Evolutionary conservation across 2,797 vertebrate genomes (phyloP).

Genomic region (Podargus strigoides): DNA sequence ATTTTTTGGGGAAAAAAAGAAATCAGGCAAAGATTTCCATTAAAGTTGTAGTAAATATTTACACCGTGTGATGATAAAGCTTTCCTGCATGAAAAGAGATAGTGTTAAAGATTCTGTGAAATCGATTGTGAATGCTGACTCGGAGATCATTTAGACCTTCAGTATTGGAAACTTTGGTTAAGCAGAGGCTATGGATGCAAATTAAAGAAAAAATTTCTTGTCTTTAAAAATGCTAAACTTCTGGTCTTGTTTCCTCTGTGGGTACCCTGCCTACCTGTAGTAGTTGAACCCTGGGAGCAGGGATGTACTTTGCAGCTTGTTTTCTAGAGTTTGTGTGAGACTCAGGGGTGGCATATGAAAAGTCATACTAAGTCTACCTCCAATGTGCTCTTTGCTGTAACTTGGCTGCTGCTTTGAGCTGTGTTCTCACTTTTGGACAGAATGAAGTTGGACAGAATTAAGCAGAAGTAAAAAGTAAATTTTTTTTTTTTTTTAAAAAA

Average conservation of each 20-base stretch:
- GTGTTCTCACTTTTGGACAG: not conserved
- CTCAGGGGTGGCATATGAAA: not conserved
- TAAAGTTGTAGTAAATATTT: not conserved
- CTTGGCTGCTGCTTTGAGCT: not conserved
- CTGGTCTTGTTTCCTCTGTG: not conserved
- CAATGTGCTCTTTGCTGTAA: not conserved
- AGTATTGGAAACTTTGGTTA: not conserved
- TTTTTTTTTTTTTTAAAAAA: too few relatives aligned
- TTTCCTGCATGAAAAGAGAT: not conserved
- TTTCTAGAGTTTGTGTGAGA: not conserved
- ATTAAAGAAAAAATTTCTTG: not conserved
- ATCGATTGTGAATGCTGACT: not conserved
- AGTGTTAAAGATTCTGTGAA: not conserved
- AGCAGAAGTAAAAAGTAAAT: not conserved
- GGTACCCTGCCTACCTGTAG: not conserved
- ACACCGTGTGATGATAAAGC: not conserved
- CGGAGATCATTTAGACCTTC: not conserved
- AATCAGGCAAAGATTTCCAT: not conserved
- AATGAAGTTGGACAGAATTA: not conserved
- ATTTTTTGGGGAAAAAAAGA: not conserved
- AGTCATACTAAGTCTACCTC: not conserved
- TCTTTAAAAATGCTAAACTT: not conserved
- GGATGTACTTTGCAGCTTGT: not conserved
- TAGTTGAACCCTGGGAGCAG: not conserved
- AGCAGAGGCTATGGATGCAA: not conserved